Percentiles rank a stretch among this genome's conserved stretches.
These are phyloP conservation scores for Pseudomugil gertrudae DNA, from an alignment of 2,797 vertebrate genomes.

Conservation along the genomic window DNA sequence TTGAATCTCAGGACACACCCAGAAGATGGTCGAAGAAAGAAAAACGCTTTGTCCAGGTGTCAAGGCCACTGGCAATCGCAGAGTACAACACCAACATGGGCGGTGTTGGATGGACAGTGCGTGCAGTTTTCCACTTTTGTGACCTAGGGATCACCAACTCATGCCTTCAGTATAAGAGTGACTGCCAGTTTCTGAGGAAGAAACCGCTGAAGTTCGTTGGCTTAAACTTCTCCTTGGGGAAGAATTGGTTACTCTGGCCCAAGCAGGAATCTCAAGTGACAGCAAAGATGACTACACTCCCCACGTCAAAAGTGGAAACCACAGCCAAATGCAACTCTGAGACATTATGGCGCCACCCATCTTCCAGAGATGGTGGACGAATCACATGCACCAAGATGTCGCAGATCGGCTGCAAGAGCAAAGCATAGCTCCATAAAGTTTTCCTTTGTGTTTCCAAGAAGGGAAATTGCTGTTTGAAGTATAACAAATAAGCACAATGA, in stretches of 20 bases:
- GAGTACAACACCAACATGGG: too few relatives aligned
- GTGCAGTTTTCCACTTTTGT: too few relatives aligned
- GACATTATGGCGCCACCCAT: slow-evolving; percentile 21
- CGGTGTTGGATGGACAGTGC: too few relatives aligned
- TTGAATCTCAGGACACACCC: too few relatives aligned
- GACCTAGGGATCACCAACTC: slow-evolving; percentile 50
- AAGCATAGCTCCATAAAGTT: too few relatives aligned
- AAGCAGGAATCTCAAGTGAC: slow-evolving; percentile 15
- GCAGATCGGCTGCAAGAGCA: slow-evolving; percentile 20
- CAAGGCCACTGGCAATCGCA: too few relatives aligned
- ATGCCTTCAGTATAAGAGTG: slow-evolving; percentile 40
- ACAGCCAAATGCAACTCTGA: slow-evolving; percentile 16
- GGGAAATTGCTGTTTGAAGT: too few relatives aligned
- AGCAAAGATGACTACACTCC: slow-evolving; percentile 23
- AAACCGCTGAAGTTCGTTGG: slow-evolving; percentile 40
- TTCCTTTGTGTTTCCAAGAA: too few relatives aligned
- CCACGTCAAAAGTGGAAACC: slow-evolving; percentile 1
- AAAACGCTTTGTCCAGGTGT: too few relatives aligned
- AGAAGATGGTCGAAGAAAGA: too few relatives aligned
- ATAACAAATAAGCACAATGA: too few relatives aligned
- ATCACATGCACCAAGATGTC: slow-evolving; percentile 31
- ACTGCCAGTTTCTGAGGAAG: slow-evolving; percentile 30
- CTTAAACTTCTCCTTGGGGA: slow-evolving; percentile 35
- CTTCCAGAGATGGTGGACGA: slow-evolving; percentile 34
- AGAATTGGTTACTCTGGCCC: too few relatives aligned